A percentile compares a stretch with the other conserved stretches of the same genome.
These are phyloP conservation scores for Tauraco hartlaubi DNA, from an alignment of 2,797 vertebrate species.

Conservation along the genomic window DNA sequence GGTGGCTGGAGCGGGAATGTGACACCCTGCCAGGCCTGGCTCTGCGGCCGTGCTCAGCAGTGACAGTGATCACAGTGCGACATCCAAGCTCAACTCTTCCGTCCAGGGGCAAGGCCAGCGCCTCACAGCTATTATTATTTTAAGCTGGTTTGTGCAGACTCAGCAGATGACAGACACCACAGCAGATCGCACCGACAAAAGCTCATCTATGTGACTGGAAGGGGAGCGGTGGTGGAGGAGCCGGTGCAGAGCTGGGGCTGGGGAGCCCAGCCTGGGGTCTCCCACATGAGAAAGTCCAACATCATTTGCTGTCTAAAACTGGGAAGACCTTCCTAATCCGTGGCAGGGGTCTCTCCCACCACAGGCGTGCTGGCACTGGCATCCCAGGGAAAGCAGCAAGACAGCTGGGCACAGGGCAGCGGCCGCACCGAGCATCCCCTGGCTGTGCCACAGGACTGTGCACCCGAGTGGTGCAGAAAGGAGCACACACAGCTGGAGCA, in stretches of 20 bases:
- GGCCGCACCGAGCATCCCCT: not conserved
- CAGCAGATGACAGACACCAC: slow-evolving; percentile 5
- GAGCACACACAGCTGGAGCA: not conserved
- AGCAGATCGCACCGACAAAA: not conserved
- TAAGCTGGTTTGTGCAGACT: slow-evolving; percentile 29
- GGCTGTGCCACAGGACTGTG: fast-evolving
- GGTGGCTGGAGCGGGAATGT: not conserved
- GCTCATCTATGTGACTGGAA: not conserved
- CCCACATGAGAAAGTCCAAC: not conserved
- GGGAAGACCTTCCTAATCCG: not conserved
- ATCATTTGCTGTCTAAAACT: not conserved
- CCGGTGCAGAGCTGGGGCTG: not conserved
- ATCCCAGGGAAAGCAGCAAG: not conserved
- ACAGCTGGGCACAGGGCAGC: not conserved
- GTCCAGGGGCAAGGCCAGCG: not conserved
- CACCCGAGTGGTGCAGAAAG: not conserved
- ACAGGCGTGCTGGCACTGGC: fast-evolving
- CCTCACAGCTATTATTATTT: slow-evolving; percentile 12
- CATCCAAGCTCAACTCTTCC: not conserved
- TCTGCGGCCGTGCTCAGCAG: not conserved
- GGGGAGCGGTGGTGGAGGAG: not conserved
- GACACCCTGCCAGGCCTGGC: not conserved
- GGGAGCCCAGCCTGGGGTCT: fast-evolving
- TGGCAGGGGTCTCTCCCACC: not conserved
- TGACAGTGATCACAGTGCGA: not conserved